Conservation (phyloP, 2,888 invertebrate genomes). For the Acanthopleura granulata region DNA sequence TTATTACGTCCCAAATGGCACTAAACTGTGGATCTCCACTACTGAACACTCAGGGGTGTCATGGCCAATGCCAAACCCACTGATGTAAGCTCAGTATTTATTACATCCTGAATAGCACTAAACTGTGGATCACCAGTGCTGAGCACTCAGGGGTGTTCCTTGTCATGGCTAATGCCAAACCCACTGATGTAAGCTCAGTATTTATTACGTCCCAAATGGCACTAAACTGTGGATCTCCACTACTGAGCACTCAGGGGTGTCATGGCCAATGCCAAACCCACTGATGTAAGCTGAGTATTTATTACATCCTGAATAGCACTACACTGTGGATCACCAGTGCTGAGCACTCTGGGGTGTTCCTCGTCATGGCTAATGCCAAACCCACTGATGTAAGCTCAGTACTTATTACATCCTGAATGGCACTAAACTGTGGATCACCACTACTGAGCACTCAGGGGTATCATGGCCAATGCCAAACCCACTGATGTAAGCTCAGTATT, state of each 20-base stretch:
- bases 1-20: no score
- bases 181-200: background rate
- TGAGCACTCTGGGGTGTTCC: slow-evolving; percentile 90
- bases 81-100: slow-evolving; percentile 60
- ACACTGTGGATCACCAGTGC: slow-evolving; percentile 99
- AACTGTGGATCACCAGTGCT: slow-evolving; percentile 99
- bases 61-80: no score
- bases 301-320: slow-evolving; percentile 88
- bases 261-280: background rate
- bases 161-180: slow-evolving; percentile 94
- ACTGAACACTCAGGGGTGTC: no score
- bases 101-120: slow-evolving; percentile 91
- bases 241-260: slow-evolving; percentile 89
- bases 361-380: slow-evolving; percentile 95
- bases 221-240: slow-evolving; percentile 99
- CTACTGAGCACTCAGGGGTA: no score
- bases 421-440: no score
- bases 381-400: slow-evolving; percentile 55
- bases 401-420: no score
- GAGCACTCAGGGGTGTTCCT: slow-evolving; percentile 93
- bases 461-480: no score
- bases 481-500: no score
- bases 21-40: no score
- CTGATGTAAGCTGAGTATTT: background rate
- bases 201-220: slow-evolving; percentile 87